Conservation (phyloP, 23 tunicate genomes). For the Diplosoma virens region DNA sequence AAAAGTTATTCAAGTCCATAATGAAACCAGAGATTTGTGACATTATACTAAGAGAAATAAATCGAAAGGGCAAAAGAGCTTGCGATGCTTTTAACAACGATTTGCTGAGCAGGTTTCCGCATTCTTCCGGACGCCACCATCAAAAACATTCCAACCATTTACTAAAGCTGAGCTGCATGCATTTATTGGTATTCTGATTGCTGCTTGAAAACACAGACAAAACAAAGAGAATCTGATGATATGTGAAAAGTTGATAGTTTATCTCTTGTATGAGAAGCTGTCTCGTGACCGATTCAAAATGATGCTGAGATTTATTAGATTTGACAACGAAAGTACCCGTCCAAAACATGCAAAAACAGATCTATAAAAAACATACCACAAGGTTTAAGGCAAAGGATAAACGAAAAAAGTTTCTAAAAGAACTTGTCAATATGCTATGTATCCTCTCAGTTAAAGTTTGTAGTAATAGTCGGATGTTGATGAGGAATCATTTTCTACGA, state of each 20-base stretch:
- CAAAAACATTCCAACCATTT: background rate
- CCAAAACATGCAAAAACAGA: background rate
- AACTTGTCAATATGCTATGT: background rate
- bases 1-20: background rate
- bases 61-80: conserved; percentile 15
- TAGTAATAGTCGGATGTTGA: too few species aligned
- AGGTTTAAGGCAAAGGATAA: background rate
- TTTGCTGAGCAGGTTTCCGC: background rate
- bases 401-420: background rate
- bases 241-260: background rate
- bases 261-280: too few species aligned
- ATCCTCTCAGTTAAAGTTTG: too few species aligned
- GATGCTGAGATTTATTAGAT: too few species aligned
- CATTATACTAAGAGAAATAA: conserved; percentile 5
- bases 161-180: background rate
- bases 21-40: background rate
- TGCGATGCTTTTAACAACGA: too few species aligned
- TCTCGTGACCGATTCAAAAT: too few species aligned
- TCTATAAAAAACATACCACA: background rate
- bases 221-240: too few species aligned
- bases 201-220: too few species aligned
- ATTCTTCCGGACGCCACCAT: background rate
- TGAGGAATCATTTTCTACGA: too few species aligned
- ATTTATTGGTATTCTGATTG: too few species aligned
- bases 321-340: background rate